phyloP scores from a whole-genome alignment of 2,888 invertebrate species.

The Drosophila seclusa region DNA sequence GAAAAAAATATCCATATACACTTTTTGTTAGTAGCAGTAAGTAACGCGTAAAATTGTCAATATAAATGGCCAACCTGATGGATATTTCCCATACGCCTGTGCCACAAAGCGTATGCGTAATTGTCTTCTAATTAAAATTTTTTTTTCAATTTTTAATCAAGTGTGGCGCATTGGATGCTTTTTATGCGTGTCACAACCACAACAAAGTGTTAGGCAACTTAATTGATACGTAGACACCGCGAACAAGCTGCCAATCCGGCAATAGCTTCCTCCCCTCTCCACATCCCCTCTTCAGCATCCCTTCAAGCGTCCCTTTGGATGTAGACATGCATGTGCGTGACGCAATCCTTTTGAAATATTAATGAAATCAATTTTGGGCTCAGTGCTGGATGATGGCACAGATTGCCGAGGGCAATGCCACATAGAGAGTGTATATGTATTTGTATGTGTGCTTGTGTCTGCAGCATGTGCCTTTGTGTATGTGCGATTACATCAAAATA shows the following conservation, averaged over 20 bases:
- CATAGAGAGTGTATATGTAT: constrained; percentile 13
- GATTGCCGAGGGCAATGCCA: constrained; percentile 42
- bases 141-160: constrained; percentile 31
- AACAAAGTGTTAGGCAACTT: constrained; percentile 71
- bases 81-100: constrained; percentile 6
- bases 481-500: constrained; percentile 65
- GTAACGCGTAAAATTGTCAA: constrained; percentile 49
- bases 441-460: constrained; percentile 9
- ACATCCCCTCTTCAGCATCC: neutral
- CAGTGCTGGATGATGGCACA: constrained; percentile 40
- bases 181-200: constrained; percentile 44
- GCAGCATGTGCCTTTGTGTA: constrained; percentile 8
- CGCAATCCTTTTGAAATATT: constrained; percentile 75
- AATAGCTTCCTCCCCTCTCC: neutral
- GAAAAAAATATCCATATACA: neutral
- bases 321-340: constrained; percentile 28
- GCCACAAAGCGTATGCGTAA: constrained; percentile 32
- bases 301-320: neutral
- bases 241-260: constrained; percentile 15
- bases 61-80: constrained; percentile 48
- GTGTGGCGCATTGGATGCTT: constrained; percentile 9
- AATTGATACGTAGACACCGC: constrained; percentile 71
- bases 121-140: neutral
- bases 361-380: constrained; percentile 76
- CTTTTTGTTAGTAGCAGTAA: constrained; percentile 28